Conservation (phyloP, 1,140 invertebrate genomes). For the Argopecten irradians region DNA sequence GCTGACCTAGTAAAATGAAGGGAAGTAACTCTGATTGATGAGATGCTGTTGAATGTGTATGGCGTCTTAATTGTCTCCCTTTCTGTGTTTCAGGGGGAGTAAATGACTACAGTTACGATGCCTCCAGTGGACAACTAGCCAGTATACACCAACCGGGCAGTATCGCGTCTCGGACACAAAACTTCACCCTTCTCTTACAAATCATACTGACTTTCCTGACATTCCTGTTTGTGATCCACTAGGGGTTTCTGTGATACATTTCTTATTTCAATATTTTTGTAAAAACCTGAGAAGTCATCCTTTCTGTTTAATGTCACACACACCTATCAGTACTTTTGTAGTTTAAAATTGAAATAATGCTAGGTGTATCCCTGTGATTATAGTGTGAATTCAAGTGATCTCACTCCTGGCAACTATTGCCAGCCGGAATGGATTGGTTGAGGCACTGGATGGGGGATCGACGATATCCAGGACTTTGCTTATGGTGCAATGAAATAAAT, state of each 20-base stretch:
- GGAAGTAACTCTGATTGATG: too few relatives aligned
- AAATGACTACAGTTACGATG: not conserved
- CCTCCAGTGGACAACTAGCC: not conserved
- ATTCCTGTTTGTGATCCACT: constrained; percentile 9
- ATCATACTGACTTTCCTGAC: not conserved
- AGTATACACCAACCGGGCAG: not conserved
- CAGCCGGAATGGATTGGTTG: not conserved
- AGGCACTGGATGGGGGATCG: not conserved
- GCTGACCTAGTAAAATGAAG: too few relatives aligned
- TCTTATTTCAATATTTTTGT: not conserved
- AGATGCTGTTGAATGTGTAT: too few relatives aligned
- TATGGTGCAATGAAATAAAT: not conserved
- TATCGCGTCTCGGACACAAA: not conserved
- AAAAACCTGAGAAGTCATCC: not conserved
- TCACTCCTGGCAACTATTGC: not conserved
- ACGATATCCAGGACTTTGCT: not conserved
- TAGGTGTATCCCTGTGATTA: not conserved
- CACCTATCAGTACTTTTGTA: not conserved
- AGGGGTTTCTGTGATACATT: not conserved
- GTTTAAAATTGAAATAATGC: not conserved
- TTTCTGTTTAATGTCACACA: not conserved
- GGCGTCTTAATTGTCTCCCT: too few relatives aligned
- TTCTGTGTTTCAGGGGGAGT: not conserved
- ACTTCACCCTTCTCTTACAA: not conserved
- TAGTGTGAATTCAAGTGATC: not conserved